Conservation (phyloP, 1,140 invertebrate genomes). For the Cotesia vestalis region DNA sequence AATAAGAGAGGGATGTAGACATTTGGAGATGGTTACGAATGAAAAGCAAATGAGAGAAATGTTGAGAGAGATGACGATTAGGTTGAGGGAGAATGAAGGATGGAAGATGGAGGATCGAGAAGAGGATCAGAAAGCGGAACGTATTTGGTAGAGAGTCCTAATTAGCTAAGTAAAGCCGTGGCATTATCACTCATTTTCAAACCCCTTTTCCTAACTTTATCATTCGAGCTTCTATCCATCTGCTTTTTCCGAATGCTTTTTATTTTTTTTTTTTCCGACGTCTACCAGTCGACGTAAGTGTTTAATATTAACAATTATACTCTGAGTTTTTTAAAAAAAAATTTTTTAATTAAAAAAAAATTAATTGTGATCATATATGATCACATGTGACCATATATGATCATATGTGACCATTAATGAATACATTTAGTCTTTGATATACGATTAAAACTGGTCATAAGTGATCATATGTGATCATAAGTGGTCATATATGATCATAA, state of each 20-base stretch:
- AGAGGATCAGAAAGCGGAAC: conserved; percentile 41
- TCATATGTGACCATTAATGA: no score
- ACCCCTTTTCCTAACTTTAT: conserved; percentile 47
- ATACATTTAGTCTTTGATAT: no score
- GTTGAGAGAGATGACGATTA: neutral
- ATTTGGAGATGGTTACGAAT: conserved; percentile 5
- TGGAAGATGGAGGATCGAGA: conserved; percentile 25
- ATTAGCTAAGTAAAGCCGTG: conserved; percentile 67
- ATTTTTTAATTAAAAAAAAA: no score
- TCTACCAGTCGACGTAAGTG: conserved; percentile 6
- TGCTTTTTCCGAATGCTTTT: conserved; percentile 21
- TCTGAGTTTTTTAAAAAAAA: no score
- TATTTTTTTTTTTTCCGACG: conserved; percentile 32
- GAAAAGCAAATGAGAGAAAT: conserved; percentile 3
- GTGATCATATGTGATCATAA: no score
- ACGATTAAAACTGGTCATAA: no score
- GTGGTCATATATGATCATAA: no score
- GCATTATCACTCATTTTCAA: conserved; percentile 65
- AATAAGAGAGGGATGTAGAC: neutral
- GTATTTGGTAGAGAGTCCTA: conserved; percentile 52
- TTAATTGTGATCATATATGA: no score
- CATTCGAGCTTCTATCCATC: conserved; percentile 38
- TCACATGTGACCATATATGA: no score
- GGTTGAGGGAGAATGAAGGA: conserved; percentile 30
- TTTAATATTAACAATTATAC: no score